Percentiles rank a stretch among this genome's conserved stretches.
Evolutionary conservation across 2,797 vertebrate genomes (phyloP).

Genomic region (Sylvilagus floridanus): DNA sequence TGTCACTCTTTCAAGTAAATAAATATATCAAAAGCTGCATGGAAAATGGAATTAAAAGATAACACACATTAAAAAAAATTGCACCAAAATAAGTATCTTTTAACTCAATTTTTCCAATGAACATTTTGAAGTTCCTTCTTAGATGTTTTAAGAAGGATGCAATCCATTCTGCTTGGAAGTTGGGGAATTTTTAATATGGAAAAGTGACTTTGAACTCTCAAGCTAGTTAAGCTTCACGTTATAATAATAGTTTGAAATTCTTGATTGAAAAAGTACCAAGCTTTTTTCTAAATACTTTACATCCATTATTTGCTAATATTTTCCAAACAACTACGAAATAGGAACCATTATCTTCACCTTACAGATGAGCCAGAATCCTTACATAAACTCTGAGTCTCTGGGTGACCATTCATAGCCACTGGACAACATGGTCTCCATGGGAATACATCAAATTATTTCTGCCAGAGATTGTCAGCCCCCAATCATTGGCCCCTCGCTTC

Average conservation of each 20-base stretch:
- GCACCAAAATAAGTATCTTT: no score
- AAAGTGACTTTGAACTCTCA: slow-evolving; percentile 31
- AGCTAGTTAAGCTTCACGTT: slow-evolving; percentile 20
- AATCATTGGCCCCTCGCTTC: background rate
- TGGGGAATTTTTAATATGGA: background rate
- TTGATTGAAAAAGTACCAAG: slow-evolving; percentile 25
- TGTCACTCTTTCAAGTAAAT: no score
- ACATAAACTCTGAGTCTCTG: background rate
- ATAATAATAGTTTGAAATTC: slow-evolving; percentile 26
- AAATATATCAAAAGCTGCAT: no score
- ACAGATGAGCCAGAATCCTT: background rate
- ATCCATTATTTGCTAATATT: slow-evolving; percentile 15
- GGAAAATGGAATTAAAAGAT: no score
- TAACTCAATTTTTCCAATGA: no score
- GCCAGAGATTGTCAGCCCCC: background rate
- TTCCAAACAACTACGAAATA: background rate
- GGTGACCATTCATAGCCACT: background rate
- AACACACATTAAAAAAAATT: no score
- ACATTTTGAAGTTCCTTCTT: no score
- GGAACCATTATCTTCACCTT: background rate
- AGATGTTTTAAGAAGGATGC: slow-evolving; percentile 8
- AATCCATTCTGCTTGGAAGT: background rate
- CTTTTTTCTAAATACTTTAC: slow-evolving; percentile 9
- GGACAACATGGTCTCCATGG: background rate
- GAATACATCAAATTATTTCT: background rate